Conservation (phyloP, 2,888 invertebrate genomes). For the Caenorhabditis japonica region DNA sequence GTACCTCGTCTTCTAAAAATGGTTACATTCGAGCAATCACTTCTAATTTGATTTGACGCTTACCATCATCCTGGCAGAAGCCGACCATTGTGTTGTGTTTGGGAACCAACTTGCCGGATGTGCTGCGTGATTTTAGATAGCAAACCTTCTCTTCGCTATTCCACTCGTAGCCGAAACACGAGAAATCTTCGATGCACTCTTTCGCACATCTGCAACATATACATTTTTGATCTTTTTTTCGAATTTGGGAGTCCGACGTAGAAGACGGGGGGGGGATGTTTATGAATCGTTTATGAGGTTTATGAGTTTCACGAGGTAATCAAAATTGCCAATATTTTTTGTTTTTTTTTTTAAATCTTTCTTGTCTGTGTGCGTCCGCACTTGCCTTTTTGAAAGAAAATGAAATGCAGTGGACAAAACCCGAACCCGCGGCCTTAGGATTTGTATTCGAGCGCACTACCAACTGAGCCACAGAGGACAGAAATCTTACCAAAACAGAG, state of each 20-base stretch:
- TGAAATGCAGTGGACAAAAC: too few relatives aligned
- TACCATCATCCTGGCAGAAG: slow-evolving; percentile 60
- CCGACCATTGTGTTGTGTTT: slow-evolving; percentile 54
- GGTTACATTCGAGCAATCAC: slow-evolving; percentile 47
- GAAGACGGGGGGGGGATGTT: slow-evolving; percentile 2
- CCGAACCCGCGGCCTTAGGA: too few relatives aligned
- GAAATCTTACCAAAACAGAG: too few relatives aligned
- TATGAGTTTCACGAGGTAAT: too few relatives aligned
- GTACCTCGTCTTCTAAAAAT: slow-evolving; percentile 55
- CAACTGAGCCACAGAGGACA: too few relatives aligned
- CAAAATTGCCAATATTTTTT: slow-evolving; percentile 17
- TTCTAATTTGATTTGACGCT: slow-evolving; percentile 17
- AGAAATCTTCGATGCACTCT: slow-evolving; percentile 58
- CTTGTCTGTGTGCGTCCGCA: too few relatives aligned
- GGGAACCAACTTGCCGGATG: slow-evolving; percentile 41
- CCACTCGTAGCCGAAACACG: slow-evolving; percentile 60
- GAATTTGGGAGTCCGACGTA: slow-evolving; percentile 36
- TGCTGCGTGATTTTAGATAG: slow-evolving; percentile 55
- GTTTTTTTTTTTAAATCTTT: too few relatives aligned
- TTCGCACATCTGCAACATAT: slow-evolving; percentile 51
- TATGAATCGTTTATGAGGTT: slow-evolving; percentile 44
- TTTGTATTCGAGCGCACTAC: too few relatives aligned
- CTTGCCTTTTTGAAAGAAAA: too few relatives aligned
- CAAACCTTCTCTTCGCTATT: slow-evolving; percentile 42
- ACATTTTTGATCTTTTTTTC: slow-evolving; percentile 39